Percentiles rank a stretch among this genome's conserved stretches.
Conservation (phyloP, 2,113 vertebrate genomes). For the Alethe castanea region DNA sequence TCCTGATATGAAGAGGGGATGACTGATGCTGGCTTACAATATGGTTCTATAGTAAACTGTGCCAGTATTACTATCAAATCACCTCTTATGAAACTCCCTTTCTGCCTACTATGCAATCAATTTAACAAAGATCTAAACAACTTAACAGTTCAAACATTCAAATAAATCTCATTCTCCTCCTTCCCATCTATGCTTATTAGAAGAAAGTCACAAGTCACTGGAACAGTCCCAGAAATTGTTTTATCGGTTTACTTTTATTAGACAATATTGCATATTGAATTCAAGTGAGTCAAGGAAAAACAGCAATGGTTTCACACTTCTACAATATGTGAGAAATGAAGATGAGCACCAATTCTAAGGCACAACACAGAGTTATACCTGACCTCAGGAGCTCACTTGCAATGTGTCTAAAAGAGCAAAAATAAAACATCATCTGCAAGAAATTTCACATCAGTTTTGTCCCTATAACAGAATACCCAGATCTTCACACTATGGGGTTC, state of each 20-base stretch:
- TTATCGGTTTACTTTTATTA: conserved; percentile 18
- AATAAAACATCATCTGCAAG: neutral
- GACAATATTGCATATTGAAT: conserved; percentile 13
- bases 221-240: conserved; percentile 13
- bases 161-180: conserved; percentile 1
- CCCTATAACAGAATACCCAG: neutral
- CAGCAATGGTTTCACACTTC: neutral
- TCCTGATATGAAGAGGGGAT: conserved; percentile 5
- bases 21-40: conserved; percentile 34
- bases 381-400: neutral
- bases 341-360: neutral
- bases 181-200: neutral
- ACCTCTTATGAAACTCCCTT: neutral
- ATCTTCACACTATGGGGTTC: neutral
- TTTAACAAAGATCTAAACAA: conserved; percentile 38
- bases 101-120: neutral
- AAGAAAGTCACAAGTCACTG: neutral
- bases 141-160: conserved; percentile 11
- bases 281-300: neutral
- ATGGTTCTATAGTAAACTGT: neutral
- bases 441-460: neutral
- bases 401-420: neutral
- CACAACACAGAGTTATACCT: neutral
- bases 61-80: conserved; percentile 1
- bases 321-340: neutral